Conservation (phyloP, 2,888 invertebrate species). For the Papilio elwesi region DNA sequence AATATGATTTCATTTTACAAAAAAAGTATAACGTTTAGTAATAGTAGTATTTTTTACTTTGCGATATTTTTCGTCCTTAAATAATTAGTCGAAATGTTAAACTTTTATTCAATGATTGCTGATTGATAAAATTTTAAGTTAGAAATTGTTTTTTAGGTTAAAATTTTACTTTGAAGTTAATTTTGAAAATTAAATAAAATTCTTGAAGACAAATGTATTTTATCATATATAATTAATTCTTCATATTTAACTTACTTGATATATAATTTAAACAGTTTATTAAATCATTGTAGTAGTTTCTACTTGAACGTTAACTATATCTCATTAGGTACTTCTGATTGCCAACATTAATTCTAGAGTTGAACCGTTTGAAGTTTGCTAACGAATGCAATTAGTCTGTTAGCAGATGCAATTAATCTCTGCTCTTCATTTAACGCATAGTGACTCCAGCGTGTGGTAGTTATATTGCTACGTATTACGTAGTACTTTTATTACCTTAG, state of each 20-base stretch:
- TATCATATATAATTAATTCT: neutral
- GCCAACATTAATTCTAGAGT: constrained; percentile 24
- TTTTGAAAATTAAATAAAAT: too few species aligned
- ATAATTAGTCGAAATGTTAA: too few species aligned
- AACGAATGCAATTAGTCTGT: constrained; percentile 30
- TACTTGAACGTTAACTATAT: neutral
- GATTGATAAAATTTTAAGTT: too few species aligned
- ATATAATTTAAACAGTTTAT: neutral
- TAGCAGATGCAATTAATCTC: constrained; percentile 28
- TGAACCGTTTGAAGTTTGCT: constrained; percentile 26
- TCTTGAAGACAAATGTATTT: too few species aligned
- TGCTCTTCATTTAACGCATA: constrained; percentile 20
- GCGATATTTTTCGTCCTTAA: too few species aligned
- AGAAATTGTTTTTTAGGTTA: too few species aligned
- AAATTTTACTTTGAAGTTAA: too few species aligned
- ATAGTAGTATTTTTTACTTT: too few species aligned
- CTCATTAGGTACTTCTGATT: constrained; percentile 21
- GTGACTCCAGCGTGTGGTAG: neutral
- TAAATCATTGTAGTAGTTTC: constrained; percentile 10
- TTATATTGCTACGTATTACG: neutral
- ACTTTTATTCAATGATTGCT: too few species aligned
- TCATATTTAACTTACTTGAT: neutral
- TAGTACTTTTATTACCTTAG: neutral
- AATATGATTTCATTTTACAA: too few species aligned
- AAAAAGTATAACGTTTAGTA: too few species aligned